Conservation (phyloP, 2,888 invertebrate species). For the Amaurobius ferox region DNA sequence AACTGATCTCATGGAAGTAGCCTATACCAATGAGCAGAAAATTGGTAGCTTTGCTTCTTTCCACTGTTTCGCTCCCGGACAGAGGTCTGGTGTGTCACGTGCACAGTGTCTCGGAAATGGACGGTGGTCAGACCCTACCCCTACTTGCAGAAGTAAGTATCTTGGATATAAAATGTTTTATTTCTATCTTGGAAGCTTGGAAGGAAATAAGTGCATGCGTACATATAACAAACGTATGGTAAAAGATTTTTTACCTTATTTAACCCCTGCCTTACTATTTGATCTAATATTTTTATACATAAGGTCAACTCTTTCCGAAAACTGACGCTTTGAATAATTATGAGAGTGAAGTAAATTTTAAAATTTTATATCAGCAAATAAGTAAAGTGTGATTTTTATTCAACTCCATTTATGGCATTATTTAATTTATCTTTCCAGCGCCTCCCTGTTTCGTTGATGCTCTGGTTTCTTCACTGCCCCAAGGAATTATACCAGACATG, state of each 20-base stretch:
- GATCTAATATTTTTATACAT: no score
- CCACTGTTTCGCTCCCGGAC: slow-evolving; percentile 87
- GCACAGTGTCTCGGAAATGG: slow-evolving; percentile 21
- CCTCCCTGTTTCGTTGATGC: slow-evolving; percentile 11
- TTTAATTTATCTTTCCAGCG: slow-evolving; percentile 1
- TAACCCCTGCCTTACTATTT: no score
- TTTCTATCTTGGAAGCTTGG: no score
- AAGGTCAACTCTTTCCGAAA: no score
- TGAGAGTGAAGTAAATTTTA: no score
- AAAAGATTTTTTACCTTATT: no score
- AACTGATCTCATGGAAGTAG: not conserved
- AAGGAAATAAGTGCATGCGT: no score
- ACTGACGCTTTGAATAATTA: no score
- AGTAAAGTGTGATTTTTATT: no score
- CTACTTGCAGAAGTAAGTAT: slow-evolving; percentile 36
- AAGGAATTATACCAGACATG: not conserved
- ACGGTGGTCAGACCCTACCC: slow-evolving; percentile 19
- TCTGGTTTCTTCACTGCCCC: slow-evolving; percentile 1
- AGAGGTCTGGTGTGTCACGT: not conserved
- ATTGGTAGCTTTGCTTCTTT: slow-evolving; percentile 91
- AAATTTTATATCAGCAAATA: no score
- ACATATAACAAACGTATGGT: no score
- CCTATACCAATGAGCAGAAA: slow-evolving; percentile 81
- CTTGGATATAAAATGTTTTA: no score
- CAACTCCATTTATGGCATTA: not conserved